Conservation (phyloP, 2,888 invertebrate species). For the Dugesia japonica region DNA sequence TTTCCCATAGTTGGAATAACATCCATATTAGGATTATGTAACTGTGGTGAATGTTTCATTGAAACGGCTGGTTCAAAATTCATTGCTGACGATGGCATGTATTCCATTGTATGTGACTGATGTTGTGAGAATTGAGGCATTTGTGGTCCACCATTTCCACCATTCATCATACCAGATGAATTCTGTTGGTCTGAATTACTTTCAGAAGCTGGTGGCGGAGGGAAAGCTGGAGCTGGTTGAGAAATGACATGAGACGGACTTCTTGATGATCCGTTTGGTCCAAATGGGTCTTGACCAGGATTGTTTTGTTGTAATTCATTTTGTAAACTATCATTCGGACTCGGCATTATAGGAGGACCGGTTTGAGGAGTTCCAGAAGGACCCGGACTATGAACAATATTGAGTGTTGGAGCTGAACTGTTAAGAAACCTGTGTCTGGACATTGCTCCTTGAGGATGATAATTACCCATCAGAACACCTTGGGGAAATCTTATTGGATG, state of each 20-base stretch:
- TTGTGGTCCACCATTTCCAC: not conserved
- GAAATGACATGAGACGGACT: slow-evolving; percentile 12
- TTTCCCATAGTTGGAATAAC: not conserved
- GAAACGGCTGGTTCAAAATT: not conserved
- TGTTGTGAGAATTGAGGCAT: slow-evolving; percentile 20
- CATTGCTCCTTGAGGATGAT: not conserved
- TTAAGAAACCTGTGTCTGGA: not conserved
- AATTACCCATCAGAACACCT: not conserved
- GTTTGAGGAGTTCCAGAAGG: slow-evolving; percentile 3
- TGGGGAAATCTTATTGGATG: not conserved
- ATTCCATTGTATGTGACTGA: slow-evolving; percentile 1
- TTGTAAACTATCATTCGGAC: slow-evolving; percentile 9
- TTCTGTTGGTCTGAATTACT: slow-evolving; percentile 8
- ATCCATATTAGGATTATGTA: not conserved
- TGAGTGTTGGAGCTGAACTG: not conserved
- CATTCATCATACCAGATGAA: slow-evolving; percentile 1
- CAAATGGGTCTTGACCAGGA: slow-evolving; percentile 14
- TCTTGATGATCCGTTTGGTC: not conserved
- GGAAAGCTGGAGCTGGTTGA: not conserved
- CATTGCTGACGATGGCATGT: not conserved
- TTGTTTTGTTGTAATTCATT: slow-evolving; percentile 15
- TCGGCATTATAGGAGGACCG: not conserved
- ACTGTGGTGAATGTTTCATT: slow-evolving; percentile 7
- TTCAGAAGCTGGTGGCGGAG: not conserved
- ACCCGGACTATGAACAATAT: not conserved